A percentile compares a stretch with the other conserved stretches of the same genome.
These are phyloP conservation scores for Orius insidiosus DNA, from an alignment of 1,140 invertebrate genomes.

Conservation along the genomic window DNA sequence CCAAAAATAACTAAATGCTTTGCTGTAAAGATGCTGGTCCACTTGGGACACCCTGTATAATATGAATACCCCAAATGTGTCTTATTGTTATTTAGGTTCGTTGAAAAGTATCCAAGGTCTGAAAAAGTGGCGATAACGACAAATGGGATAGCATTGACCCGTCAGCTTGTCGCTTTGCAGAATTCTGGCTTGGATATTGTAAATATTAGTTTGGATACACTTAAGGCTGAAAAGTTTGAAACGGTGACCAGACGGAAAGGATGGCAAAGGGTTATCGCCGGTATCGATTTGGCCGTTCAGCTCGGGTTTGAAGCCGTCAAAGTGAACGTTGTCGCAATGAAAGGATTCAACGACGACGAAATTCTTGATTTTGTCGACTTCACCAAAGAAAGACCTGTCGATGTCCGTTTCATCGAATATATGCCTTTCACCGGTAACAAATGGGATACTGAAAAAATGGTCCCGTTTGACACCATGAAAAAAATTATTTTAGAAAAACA, in stretches of 20 bases:
- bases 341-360: slow-evolving; percentile 86
- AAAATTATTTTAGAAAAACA: slow-evolving; percentile 38
- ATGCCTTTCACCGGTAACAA: slow-evolving; percentile 98
- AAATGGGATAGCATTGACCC: slow-evolving; percentile 78
- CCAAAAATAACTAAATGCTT: too few relatives aligned
- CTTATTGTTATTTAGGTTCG: slow-evolving; percentile 18
- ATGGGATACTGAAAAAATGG: slow-evolving; percentile 71
- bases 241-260: slow-evolving; percentile 69
- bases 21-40: too few relatives aligned
- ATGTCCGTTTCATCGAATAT: slow-evolving; percentile 94
- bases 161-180: slow-evolving; percentile 58
- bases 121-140: slow-evolving; percentile 80
- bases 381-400: slow-evolving; percentile 59
- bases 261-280: slow-evolving; percentile 65
- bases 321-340: slow-evolving; percentile 57
- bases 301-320: slow-evolving; percentile 71
- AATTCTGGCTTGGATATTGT: slow-evolving; percentile 71
- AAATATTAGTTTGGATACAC: slow-evolving; percentile 92
- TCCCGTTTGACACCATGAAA: slow-evolving; percentile 64
- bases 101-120: slow-evolving; percentile 39
- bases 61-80: too few relatives aligned
- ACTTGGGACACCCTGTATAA: too few relatives aligned
- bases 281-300: slow-evolving; percentile 71
- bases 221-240: slow-evolving; percentile 73
- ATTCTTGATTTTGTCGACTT: slow-evolving; percentile 80